Evolutionary conservation across 2,888 invertebrate genomes (phyloP), one percentile per base, ranked within the genome.

Genomic region (Patella pellucida): DNA sequence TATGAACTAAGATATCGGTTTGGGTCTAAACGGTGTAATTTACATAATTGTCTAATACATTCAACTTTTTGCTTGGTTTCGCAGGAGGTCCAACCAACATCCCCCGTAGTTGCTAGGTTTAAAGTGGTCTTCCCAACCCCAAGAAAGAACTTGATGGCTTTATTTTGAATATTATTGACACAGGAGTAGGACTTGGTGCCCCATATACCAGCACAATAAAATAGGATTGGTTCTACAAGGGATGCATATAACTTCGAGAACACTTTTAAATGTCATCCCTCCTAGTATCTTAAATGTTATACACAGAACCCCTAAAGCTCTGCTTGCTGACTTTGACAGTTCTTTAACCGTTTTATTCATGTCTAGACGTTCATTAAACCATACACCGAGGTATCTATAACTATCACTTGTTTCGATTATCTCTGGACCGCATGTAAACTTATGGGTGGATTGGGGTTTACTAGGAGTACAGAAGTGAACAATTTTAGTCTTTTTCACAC

Each of bases 171-270:
- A 12, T 15, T 62, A 62, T 62, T 62, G 31, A 41, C 31, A 0
- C 31, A 41, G 31, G 31, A 41, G 31, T 41, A 41, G 31, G 31
- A 41, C 31, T 62, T 62, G 15, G 62, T 16, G 16, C 62, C 62
- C 62, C 62, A 62, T n/a, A 62, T 62, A 9, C 62, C 62, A 16
- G 62, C 62, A 62, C 62, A 62, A 19, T 62, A 62, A 16, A 12
- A 15, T 62, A 62, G n/a, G 15, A 62, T 15, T 16, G 62, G 54
- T 54, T 54, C 54, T 54, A 54, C 54, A 54, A 54, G 15, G 15
- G 54, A 54, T n/a, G 15, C 16, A 54, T 54, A 54, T n/a, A 54
- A n/a, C n/a, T 54, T 54, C 3, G 54, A 16, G n/a, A 54, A 54
- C 54, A 54, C 54, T 54, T 54, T n/a, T 54, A 54, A 16, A 54